These are phyloP conservation scores for Drosophila pectinifera DNA, from an alignment of 1,140 invertebrate species.

Conservation along the genomic window DNA sequence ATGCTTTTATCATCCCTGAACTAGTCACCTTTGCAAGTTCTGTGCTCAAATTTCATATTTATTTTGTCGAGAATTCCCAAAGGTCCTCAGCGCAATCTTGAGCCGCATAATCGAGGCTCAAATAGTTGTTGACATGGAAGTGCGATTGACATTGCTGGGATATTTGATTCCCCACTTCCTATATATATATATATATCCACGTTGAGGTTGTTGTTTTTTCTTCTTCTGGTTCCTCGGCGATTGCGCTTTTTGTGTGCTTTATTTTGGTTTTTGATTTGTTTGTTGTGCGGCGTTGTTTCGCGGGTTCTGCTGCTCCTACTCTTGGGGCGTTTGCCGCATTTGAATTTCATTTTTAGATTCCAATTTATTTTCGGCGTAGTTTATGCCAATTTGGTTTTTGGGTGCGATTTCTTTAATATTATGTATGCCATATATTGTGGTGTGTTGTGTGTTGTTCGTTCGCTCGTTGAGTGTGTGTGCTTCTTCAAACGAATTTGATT, in stretches of 20 bases:
- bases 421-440: conserved; percentile 71
- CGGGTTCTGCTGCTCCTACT: conserved; percentile 16
- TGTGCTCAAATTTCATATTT: not conserved
- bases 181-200: conserved; percentile 17
- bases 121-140: conserved; percentile 6
- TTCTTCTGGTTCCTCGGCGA: conserved; percentile 18
- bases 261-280: conserved; percentile 55
- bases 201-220: conserved; percentile 38
- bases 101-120: conserved; percentile 1
- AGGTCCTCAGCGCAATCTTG: not conserved
- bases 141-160: conserved; percentile 20
- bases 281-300: conserved; percentile 49
- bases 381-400: conserved; percentile 79
- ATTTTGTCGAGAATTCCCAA: not conserved
- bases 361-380: conserved; percentile 79
- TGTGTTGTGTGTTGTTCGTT: conserved; percentile 6
- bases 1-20: too few relatives aligned
- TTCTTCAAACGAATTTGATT: conserved; percentile 70
- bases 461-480: conserved; percentile 18
- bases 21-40: too few relatives aligned
- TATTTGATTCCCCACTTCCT: conserved; percentile 26
- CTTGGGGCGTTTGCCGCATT: conserved; percentile 57
- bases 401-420: conserved; percentile 78
- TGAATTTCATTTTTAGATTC: conserved; percentile 80
- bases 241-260: conserved; percentile 35